phyloP scores from a whole-genome alignment of 2,113 vertebrate genomes.

The Cephalopholis sonnerati region DNA sequence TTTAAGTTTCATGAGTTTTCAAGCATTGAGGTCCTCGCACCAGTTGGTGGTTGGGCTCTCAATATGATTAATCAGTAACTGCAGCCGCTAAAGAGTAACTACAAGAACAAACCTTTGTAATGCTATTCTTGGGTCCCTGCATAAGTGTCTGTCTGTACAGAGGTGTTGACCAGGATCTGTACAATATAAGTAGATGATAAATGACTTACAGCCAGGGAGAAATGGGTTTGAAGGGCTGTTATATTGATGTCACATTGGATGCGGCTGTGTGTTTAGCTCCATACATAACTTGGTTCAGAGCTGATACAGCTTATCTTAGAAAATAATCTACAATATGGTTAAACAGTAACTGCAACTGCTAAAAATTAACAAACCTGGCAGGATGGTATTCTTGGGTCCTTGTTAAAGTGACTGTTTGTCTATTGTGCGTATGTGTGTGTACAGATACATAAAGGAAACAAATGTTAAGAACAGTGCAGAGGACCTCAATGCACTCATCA shows the following conservation, averaged over 20 bases:
- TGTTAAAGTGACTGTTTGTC: not conserved
- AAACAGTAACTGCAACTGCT: too few relatives aligned
- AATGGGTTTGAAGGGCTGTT: too few relatives aligned
- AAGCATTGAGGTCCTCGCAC: too few relatives aligned
- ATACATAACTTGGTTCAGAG: too few relatives aligned
- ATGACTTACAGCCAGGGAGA: too few relatives aligned
- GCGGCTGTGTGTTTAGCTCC: not conserved
- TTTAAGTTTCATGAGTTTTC: too few relatives aligned
- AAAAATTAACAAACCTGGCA: not conserved
- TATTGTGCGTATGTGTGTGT: not conserved
- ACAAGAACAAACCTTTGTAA: too few relatives aligned
- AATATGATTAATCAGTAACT: not conserved
- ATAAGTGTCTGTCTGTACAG: too few relatives aligned
- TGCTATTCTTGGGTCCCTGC: too few relatives aligned
- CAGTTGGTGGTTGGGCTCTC: too few relatives aligned
- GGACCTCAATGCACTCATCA: slow-evolving; percentile 83
- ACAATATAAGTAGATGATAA: too few relatives aligned
- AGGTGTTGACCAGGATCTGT: too few relatives aligned
- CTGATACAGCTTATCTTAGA: not conserved
- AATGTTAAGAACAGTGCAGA: slow-evolving; percentile 85
- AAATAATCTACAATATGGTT: not conserved
- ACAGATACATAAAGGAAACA: slow-evolving; percentile 84
- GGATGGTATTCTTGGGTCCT: not conserved
- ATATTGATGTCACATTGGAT: not conserved
- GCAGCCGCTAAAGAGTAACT: not conserved